A percentile compares a stretch with the other conserved stretches of the same genome.
These are phyloP conservation scores for Galeruca laticollis DNA, from an alignment of 2,888 invertebrate genomes.

Conservation along the genomic window DNA sequence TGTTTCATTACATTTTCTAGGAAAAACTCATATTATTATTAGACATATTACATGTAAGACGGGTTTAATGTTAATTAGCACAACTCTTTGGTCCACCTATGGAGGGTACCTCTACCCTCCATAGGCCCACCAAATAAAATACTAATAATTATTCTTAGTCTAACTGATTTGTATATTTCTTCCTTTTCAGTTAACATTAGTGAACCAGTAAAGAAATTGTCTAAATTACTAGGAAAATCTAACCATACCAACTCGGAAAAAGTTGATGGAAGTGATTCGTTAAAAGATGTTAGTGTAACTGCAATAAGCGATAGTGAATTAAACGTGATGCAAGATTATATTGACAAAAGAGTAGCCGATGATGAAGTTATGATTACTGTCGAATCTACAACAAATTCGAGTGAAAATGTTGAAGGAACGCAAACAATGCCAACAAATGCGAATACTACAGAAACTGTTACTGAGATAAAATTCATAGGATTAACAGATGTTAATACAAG, in stretches of 20 bases:
- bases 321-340: constrained; percentile 19
- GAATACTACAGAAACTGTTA: not conserved
- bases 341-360: not conserved
- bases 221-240: not conserved
- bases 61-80: no score
- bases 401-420: not conserved
- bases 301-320: constrained; percentile 15
- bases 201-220: not conserved
- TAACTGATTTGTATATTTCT: no score
- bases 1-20: no score
- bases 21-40: no score
- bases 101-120: no score
- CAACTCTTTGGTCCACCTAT: no score
- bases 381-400: constrained; percentile 4
- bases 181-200: not conserved
- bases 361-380: constrained; percentile 12
- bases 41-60: no score
- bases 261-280: not conserved
- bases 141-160: no score
- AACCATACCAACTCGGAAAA: not conserved
- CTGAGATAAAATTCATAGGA: not conserved
- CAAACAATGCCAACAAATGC: not conserved
- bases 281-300: not conserved
- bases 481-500: no score
- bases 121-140: no score